Evolutionary conservation across 2,888 invertebrate genomes (phyloP).

Genomic region (Biston betularia): DNA sequence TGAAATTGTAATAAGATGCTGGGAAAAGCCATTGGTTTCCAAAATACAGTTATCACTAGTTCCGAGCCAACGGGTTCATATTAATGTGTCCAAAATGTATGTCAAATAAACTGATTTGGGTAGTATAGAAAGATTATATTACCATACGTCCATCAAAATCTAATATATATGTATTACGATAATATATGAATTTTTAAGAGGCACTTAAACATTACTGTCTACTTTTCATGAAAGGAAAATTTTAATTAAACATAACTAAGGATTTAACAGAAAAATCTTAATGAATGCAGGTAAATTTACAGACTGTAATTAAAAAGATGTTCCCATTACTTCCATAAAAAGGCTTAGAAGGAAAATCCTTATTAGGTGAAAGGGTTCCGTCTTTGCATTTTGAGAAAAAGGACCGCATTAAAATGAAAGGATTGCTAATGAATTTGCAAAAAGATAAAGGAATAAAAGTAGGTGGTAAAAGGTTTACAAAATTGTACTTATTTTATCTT

Average conservation of each 20-base stretch:
- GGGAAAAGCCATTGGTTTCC: no score
- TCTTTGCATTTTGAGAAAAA: conserved; percentile 34
- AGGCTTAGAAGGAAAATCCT: conserved; percentile 29
- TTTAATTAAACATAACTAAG: not conserved
- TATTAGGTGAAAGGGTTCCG: conserved; percentile 35
- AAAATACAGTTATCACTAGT: no score
- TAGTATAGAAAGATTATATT: no score
- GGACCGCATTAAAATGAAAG: conserved; percentile 37
- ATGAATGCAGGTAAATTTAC: conserved; percentile 32
- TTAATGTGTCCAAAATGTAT: no score
- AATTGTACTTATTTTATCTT: not conserved
- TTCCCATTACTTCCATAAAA: conserved; percentile 28
- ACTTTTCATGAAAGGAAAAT: not conserved
- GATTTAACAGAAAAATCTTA: conserved; percentile 25
- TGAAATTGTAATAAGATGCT: no score
- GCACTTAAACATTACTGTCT: not conserved
- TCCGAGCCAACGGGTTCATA: no score
- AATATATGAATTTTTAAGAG: not conserved
- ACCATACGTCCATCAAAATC: no score
- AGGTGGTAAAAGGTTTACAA: conserved; percentile 16
- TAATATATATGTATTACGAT: no score
- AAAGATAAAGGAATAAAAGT: conserved; percentile 23
- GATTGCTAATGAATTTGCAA: conserved; percentile 39
- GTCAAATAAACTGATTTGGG: no score
- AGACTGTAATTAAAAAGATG: conserved; percentile 34